Base-by-base conservation (phyloP, 2,888 invertebrate genomes). In the Plagodis pulveraria region DNA sequence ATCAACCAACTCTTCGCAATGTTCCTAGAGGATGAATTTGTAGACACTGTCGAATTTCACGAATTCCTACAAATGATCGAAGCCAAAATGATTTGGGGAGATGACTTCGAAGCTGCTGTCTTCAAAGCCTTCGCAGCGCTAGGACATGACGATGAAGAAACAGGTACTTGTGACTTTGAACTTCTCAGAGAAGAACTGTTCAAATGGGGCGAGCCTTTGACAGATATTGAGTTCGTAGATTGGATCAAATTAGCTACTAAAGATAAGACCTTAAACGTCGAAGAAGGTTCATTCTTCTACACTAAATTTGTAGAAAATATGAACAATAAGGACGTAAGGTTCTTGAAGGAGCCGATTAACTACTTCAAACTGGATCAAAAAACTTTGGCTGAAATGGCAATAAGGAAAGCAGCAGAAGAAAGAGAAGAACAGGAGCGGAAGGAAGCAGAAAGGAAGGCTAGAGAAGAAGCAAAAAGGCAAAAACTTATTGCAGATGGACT, bases 281-380 rank as follows among this genome's bases (percentile, higher is more conserved):
- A 85, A 71, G 81, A 83, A 7, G 86, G 87, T 0, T 63, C 63
- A 2, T 80, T 92, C 36, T 70, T 74, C 32, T 89, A 90, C 49
- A 74, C 74, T 0, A 89, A 87, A 69, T 92, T 91, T 70, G 78
- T 92, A 11, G 92, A 92, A 50, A 85, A 84, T 51, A 89, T 92
- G 89, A 92, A 91, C 53, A 72, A 66, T 10, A 90, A 83, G 50
- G 92, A 92, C 63, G 67, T 56, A 22, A 85, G 77, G 58, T 89
- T 81, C 67, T 70, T 83, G 9, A 77, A 81, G 45, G 92, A 92
- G 63, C 92, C 92, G 0, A 77, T 91, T 6, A 92, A 92, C 72
- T 92, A 73, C 80, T 92, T 87, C 57, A 92, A 91, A 67, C 65
- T 92, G 22, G 92, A 92, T 56, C 92, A 92, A 71, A 91, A 89